Conservation (phyloP, 2,888 invertebrate species). For the Oligia strigilis region DNA sequence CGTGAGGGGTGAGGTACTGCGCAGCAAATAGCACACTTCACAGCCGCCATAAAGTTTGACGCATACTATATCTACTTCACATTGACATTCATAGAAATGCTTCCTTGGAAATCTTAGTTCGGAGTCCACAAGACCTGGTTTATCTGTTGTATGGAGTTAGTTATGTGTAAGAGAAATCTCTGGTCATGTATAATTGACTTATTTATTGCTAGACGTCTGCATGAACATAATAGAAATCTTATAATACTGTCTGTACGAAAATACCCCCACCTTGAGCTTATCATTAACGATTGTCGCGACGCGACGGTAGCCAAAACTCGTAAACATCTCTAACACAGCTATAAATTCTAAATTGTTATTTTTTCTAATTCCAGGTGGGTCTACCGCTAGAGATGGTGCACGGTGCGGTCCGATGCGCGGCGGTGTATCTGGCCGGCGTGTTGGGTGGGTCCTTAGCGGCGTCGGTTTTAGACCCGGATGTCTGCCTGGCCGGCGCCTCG, state of each 20-base stretch:
- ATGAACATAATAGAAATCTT: not conserved
- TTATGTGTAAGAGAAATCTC: not conserved
- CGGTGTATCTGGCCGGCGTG: constrained; percentile 98
- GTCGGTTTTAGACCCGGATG: constrained; percentile 98
- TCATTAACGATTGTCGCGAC: constrained; percentile 25
- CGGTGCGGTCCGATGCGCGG: constrained; percentile 96
- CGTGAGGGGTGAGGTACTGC: too few species aligned
- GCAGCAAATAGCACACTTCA: too few species aligned
- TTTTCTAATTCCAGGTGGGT: constrained; percentile 90
- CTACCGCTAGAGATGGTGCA: constrained; percentile 99
- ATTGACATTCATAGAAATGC: not conserved
- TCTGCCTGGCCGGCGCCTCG: constrained; percentile 98
- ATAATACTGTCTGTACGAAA: constrained; percentile 39
- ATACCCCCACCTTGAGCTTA: constrained; percentile 41
- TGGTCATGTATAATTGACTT: not conserved
- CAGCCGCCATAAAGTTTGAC: too few species aligned
- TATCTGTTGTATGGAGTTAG: not conserved
- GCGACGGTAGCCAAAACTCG: constrained; percentile 38
- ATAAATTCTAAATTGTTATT: constrained; percentile 33
- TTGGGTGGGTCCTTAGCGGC: constrained; percentile 96
- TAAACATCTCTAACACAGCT: constrained; percentile 21
- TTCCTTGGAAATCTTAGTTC: not conserved
- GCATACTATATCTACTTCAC: not conserved
- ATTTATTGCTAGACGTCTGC: constrained; percentile 1
- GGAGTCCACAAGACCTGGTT: not conserved